These are phyloP conservation scores for Trachemys scripta DNA, from an alignment of 2,113 vertebrate genomes.

Conservation along the genomic window DNA sequence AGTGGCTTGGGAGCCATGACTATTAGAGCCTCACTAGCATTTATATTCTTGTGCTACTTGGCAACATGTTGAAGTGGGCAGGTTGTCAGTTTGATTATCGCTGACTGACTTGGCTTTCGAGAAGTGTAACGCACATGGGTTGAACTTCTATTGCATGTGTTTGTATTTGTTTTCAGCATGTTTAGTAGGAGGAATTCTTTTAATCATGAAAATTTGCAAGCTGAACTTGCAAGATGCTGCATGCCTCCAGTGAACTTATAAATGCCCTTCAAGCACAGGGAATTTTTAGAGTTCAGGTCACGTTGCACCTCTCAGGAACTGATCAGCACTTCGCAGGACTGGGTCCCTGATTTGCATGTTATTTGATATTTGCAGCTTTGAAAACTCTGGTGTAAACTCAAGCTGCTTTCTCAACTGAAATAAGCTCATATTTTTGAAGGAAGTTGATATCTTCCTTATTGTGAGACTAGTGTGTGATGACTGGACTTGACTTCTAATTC, in stretches of 20 bases:
- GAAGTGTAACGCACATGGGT: neutral
- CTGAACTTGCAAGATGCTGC: neutral
- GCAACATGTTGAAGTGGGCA: neutral
- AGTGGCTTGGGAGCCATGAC: neutral
- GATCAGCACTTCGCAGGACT: neutral
- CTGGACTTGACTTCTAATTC: constrained; percentile 38
- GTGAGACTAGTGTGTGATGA: constrained; percentile 34
- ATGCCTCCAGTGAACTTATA: neutral
- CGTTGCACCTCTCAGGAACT: neutral
- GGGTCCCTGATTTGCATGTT: neutral
- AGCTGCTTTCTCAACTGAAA: constrained; percentile 57
- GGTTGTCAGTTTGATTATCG: neutral
- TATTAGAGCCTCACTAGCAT: neutral
- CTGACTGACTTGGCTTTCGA: neutral
- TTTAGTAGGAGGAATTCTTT: constrained; percentile 48
- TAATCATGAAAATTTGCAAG: constrained; percentile 49
- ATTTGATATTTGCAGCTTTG: constrained; percentile 46
- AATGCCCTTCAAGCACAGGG: neutral
- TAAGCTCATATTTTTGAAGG: constrained; percentile 60
- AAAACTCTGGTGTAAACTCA: constrained; percentile 65
- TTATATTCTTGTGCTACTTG: neutral
- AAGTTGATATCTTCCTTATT: constrained; percentile 23
- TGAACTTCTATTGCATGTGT: constrained; percentile 14
- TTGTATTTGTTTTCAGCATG: constrained; percentile 32
- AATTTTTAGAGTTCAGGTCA: neutral